phyloP scores from a whole-genome alignment of 2,113 vertebrate genomes.

The Hydrochoerus hydrochaeris region DNA sequence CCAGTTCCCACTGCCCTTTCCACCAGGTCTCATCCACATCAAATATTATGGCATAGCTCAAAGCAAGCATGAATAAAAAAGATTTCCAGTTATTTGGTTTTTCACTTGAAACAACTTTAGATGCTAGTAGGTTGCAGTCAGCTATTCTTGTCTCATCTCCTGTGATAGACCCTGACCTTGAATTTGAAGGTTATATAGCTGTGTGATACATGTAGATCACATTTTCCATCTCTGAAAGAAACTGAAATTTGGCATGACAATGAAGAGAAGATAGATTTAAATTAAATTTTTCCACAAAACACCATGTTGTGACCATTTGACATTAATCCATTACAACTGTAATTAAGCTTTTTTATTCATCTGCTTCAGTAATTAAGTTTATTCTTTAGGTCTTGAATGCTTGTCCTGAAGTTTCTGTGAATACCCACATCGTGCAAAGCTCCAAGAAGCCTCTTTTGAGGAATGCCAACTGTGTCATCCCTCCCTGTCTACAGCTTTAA shows the following conservation, averaged over 20 bases:
- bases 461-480: background rate
- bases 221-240: background rate
- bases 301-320: background rate
- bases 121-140: background rate
- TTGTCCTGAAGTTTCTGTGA: background rate
- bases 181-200: background rate
- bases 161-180: background rate
- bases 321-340: slow-evolving; percentile 6
- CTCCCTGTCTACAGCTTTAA: background rate
- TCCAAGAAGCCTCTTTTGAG: slow-evolving; percentile 4
- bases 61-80: slow-evolving; percentile 23
- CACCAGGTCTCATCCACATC: background rate
- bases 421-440: background rate
- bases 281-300: slow-evolving; percentile 42
- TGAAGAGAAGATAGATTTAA: background rate
- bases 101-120: slow-evolving; percentile 12
- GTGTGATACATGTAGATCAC: background rate
- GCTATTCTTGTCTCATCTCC: background rate
- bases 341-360: background rate
- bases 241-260: slow-evolving; percentile 43
- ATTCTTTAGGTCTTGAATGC: background rate
- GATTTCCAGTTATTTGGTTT: background rate
- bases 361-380: background rate
- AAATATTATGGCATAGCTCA: background rate
- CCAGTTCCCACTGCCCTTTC: background rate